These are phyloP conservation scores for Oxystoma pomonae DNA, from an alignment of 2,888 invertebrate species.

Conservation along the genomic window DNA sequence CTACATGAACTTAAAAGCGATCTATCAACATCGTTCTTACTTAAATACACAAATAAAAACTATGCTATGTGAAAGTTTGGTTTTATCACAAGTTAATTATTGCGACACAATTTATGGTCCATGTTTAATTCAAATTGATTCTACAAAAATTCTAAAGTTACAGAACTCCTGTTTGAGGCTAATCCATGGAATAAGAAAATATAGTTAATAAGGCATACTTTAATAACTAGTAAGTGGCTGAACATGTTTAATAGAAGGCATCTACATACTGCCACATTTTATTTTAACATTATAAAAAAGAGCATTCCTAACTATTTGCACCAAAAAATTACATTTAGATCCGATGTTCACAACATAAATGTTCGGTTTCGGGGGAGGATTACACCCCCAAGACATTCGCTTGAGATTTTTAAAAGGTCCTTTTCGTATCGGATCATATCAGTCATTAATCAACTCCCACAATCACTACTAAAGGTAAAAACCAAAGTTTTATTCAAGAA, in stretches of 20 bases:
- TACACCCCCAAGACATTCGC: neutral
- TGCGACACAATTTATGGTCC: neutral
- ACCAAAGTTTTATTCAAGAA: no score
- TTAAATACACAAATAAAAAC: neutral
- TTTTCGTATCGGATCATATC: neutral
- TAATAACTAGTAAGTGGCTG: neutral
- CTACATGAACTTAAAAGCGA: neutral
- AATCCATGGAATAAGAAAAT: neutral
- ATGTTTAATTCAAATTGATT: neutral
- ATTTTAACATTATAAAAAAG: neutral
- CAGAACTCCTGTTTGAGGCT: neutral
- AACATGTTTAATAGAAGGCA: neutral
- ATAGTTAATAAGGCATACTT: neutral
- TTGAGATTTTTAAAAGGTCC: neutral
- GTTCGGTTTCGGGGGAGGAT: neutral
- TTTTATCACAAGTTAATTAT: neutral
- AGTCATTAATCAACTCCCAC: neutral
- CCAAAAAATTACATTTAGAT: neutral
- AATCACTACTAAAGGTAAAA: no score
- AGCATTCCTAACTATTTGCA: neutral
- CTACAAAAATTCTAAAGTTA: neutral
- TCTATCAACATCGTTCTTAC: neutral
- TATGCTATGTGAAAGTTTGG: neutral
- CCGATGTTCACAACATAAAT: neutral
- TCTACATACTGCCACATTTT: neutral